Evolutionary conservation across 92 coral and sea anemone genomes (phyloP).

Genomic region (Zoanthus sociatus): DNA sequence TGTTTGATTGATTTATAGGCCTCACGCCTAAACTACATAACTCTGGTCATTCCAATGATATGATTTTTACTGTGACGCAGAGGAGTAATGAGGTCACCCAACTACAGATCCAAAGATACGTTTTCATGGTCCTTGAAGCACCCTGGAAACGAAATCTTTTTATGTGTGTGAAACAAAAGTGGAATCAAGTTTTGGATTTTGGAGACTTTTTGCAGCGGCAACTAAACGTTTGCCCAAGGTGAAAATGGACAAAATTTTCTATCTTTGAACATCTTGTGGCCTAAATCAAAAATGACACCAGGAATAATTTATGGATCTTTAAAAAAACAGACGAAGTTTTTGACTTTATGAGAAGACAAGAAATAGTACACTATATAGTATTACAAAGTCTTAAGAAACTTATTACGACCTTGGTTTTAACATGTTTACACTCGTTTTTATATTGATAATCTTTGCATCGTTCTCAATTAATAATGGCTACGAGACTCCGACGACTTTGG

Average conservation of each 20-base stretch:
- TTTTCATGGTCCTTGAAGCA: not conserved
- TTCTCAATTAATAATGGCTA: constrained; percentile 39
- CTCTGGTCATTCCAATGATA: constrained; percentile 15
- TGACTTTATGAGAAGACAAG: not conserved
- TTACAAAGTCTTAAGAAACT: not conserved
- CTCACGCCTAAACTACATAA: not conserved
- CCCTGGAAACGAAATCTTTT: not conserved
- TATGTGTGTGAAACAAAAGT: not conserved
- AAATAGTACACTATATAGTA: not conserved
- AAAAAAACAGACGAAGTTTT: constrained; percentile 8
- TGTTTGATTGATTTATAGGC: constrained; percentile 1
- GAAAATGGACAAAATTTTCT: not conserved
- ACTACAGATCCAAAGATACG: not conserved
- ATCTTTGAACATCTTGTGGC: not conserved
- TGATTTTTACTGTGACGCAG: not conserved
- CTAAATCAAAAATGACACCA: not conserved
- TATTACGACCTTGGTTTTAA: not conserved
- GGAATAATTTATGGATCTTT: not conserved
- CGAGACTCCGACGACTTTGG: constrained; percentile 91
- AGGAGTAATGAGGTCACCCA: constrained; percentile 27
- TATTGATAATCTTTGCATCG: constrained; percentile 18
- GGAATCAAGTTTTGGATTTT: not conserved
- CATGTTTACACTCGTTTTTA: constrained; percentile 10
- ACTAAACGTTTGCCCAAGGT: not conserved
- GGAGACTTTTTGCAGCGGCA: not conserved